A percentile compares a stretch with the other conserved stretches of the same genome.
These are phyloP conservation scores for Prunella fulvescens DNA, from an alignment of 2,113 vertebrate genomes.

Conservation along the genomic window DNA sequence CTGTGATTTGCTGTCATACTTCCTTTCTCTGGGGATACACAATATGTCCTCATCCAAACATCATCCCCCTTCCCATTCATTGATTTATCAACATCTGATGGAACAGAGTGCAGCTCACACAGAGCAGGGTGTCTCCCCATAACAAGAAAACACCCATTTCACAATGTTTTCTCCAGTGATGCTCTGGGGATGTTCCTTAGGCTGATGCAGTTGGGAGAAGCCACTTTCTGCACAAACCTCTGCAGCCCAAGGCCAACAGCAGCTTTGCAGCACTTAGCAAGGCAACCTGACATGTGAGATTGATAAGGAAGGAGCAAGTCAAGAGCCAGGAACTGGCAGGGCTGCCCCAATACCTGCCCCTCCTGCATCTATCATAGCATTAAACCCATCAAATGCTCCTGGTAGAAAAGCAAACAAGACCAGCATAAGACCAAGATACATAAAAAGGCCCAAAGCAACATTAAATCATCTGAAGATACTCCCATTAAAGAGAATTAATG, in stretches of 20 bases:
- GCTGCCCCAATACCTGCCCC: neutral
- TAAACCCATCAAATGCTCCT: slow-evolving; percentile 1
- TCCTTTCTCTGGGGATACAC: neutral
- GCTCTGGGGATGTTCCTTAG: neutral
- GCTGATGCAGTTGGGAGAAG: neutral
- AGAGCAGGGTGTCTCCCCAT: neutral
- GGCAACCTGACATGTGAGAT: neutral
- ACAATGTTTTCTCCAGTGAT: neutral
- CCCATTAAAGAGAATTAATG: slow-evolving; percentile 60
- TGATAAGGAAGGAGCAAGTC: neutral
- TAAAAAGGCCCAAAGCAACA: slow-evolving; percentile 34
- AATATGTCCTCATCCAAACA: neutral
- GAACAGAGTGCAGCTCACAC: neutral
- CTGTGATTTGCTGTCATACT: neutral
- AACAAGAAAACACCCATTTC: rapidly evolving
- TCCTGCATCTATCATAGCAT: neutral
- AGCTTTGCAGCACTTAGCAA: neutral
- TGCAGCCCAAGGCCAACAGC: neutral
- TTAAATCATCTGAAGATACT: slow-evolving; percentile 58
- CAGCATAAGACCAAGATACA: neutral
- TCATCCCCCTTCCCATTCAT: neutral
- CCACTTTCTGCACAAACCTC: neutral
- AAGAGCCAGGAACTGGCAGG: neutral
- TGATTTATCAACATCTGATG: neutral
- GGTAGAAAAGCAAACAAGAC: slow-evolving; percentile 38